Evolutionary conservation across 2,888 invertebrate genomes (phyloP).

Genomic region (Volucella inanis): DNA sequence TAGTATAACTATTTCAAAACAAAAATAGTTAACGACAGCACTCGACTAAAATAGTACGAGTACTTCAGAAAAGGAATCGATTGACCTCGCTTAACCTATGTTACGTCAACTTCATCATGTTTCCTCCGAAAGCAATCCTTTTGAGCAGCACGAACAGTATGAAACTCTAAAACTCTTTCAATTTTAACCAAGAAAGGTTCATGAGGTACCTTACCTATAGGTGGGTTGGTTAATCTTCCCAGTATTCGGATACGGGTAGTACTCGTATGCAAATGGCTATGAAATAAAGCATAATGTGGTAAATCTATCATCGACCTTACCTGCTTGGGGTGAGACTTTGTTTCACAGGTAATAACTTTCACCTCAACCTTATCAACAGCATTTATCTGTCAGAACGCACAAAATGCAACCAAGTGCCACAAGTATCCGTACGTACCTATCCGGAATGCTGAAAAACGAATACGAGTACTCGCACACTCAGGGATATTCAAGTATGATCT

Average conservation of each 20-base stretch:
- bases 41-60: neutral
- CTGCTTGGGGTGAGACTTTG: slow-evolving; percentile 2
- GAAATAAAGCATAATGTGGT: slow-evolving; percentile 52
- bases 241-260: neutral
- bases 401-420: slow-evolving; percentile 49
- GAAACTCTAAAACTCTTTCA: neutral
- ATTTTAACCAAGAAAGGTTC: neutral
- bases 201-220: neutral
- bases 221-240: too few relatives aligned
- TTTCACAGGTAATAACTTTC: slow-evolving; percentile 64
- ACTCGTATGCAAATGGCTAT: slow-evolving; percentile 57
- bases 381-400: slow-evolving; percentile 68
- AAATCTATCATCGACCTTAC: slow-evolving; percentile 51
- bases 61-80: slow-evolving; percentile 23
- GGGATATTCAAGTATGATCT: slow-evolving; percentile 25
- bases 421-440: neutral
- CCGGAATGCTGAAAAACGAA: slow-evolving; percentile 26
- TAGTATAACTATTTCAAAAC: slow-evolving; percentile 20
- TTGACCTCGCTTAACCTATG: slow-evolving; percentile 45
- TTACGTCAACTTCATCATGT: slow-evolving; percentile 17
- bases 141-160: slow-evolving; percentile 8
- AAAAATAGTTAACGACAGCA: slow-evolving; percentile 19
- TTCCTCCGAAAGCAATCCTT: slow-evolving; percentile 29
- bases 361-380: slow-evolving; percentile 41
- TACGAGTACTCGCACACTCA: slow-evolving; percentile 38